phyloP scores from a whole-genome alignment of 2,113 vertebrate genomes.

The Stigmatopora nigra region DNA sequence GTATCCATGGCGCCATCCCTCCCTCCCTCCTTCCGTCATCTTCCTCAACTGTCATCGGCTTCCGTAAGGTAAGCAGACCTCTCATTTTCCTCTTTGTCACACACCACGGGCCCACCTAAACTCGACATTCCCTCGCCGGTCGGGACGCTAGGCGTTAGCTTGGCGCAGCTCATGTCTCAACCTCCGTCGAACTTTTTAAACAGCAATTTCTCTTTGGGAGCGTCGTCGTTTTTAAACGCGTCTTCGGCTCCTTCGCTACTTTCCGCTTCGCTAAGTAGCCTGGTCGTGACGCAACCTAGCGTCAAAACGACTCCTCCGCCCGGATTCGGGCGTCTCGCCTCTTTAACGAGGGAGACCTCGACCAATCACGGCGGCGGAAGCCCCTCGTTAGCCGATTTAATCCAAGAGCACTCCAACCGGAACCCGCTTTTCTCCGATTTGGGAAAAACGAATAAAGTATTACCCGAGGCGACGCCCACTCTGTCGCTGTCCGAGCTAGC shows the following conservation, averaged over 20 bases:
- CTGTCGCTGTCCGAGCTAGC: slow-evolving; percentile 49
- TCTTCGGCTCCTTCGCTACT: slow-evolving; percentile 44
- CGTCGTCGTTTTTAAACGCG: slow-evolving; percentile 37
- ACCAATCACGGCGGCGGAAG: slow-evolving; percentile 46
- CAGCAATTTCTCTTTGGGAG: slow-evolving; percentile 43
- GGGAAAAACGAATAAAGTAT: background rate
- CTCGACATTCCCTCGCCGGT: slow-evolving; percentile 37
- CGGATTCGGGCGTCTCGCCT: slow-evolving; percentile 59
- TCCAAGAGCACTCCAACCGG: slow-evolving; percentile 75
- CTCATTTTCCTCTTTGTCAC: slow-evolving; percentile 61
- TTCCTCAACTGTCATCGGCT: slow-evolving; percentile 80
- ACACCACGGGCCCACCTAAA: slow-evolving; percentile 39
- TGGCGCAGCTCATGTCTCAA: slow-evolving; percentile 62
- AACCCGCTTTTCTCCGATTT: slow-evolving; percentile 51
- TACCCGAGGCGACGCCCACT: background rate
- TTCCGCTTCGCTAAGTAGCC: slow-evolving; percentile 63
- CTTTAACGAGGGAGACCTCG: slow-evolving; percentile 38
- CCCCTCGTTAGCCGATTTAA: slow-evolving; percentile 79
- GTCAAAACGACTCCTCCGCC: slow-evolving; percentile 38
- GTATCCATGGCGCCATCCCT: slow-evolving; percentile 19
- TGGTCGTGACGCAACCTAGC: slow-evolving; percentile 53
- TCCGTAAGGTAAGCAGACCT: slow-evolving; percentile 99
- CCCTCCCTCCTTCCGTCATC: slow-evolving; percentile 14
- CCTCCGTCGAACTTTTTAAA: slow-evolving; percentile 22
- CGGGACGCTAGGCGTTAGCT: slow-evolving; percentile 10